Percentiles rank a stretch among this genome's conserved stretches.
Evolutionary conservation across 2,888 invertebrate species (phyloP).

Genomic region (Eupithecia centaureata): DNA sequence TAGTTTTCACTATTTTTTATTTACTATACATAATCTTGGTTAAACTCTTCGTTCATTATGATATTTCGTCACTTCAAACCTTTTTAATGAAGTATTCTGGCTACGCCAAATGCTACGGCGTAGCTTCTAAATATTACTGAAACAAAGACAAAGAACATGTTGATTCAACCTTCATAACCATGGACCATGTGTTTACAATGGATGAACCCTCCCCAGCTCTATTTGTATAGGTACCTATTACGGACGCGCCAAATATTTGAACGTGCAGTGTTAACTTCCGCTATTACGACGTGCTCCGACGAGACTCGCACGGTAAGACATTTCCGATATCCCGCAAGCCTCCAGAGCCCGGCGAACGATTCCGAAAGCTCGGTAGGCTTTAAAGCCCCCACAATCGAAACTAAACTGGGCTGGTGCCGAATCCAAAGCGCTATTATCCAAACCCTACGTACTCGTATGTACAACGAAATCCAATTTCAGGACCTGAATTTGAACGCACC

Average conservation of each 20-base stretch:
- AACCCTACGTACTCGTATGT: neutral
- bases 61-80: too few relatives aligned
- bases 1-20: too few relatives aligned
- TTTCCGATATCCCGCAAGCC: conserved; percentile 56
- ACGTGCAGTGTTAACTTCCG: conserved; percentile 42
- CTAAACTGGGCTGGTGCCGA: conserved; percentile 57
- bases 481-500: neutral
- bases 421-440: conserved; percentile 44
- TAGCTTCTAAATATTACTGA: neutral
- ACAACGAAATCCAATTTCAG: neutral
- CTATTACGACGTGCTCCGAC: conserved; percentile 42
- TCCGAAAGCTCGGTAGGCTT: conserved; percentile 52
- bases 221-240: conserved; percentile 1
- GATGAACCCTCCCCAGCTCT: neutral
- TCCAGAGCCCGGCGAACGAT: conserved; percentile 52
- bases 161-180: neutral
- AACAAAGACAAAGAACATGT: neutral
- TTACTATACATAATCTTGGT: too few relatives aligned
- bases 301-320: conserved; percentile 47
- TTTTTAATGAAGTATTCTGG: too few relatives aligned
- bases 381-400: conserved; percentile 58
- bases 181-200: neutral
- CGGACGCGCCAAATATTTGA: conserved; percentile 3
- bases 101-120: neutral
- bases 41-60: too few relatives aligned